Evolutionary conservation across 2,113 vertebrate species (phyloP), one percentile per base, ranked within the genome.

Genomic region (Sander vitreus): DNA sequence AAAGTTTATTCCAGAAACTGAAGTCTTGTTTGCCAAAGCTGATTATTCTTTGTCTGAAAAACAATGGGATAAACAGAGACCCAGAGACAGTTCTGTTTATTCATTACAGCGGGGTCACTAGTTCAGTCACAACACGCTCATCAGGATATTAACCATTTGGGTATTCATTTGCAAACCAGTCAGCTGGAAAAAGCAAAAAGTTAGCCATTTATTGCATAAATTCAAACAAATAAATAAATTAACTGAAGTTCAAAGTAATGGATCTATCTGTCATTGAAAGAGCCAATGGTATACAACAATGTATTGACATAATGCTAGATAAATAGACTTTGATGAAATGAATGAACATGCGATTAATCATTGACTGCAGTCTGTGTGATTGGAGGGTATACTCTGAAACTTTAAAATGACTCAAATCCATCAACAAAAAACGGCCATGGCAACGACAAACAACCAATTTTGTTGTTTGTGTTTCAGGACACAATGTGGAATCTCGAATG

Each of bases 1-100:
- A 55, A 77, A 75, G 58, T 84, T 82, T 73, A 86, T 77, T 83
- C 60, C 43, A 72, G 62, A 69, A 70, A 81, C 5, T 65, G 63
- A 78, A 64, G 66, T 55, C 57, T 47, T 66, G 73, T 80, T 89
- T 90, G 48, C 57, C 51, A 50, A 74, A 85, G 75, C 1, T 83
- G 69, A 89, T 84, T 90, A 59, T 67, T 66, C 67, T 70, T 69
- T 83, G 76, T 76, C 48, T 75, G 57, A 51, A 57, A 70, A 57
- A 77, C 3, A 1, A 10, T 8, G 48, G 18, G 13, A 69, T 69
- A 58, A 79, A 85, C 59, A 64, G 23, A 67, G 55, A 55, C 63
- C 33, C 19, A 13, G 33, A 45, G 85, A 58, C 39, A 8, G 18
- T 9, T 43, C 10, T 84, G 48, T 53, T 79, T 76, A 65, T 54